These are phyloP conservation scores for Latheticus oryzae DNA, from an alignment of 2,888 invertebrate species.

Conservation along the genomic window DNA sequence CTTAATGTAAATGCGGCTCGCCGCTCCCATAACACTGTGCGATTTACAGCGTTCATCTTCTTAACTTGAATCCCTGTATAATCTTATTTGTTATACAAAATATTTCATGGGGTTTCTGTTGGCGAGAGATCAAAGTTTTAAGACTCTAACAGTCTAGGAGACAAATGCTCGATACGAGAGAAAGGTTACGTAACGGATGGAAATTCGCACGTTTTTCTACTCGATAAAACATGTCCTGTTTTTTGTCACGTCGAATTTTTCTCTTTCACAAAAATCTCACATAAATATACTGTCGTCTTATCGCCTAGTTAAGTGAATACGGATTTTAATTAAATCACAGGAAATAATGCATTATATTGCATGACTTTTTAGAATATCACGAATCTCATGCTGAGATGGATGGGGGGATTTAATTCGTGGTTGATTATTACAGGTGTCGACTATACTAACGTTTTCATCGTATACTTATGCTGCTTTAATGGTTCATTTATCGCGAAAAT, in stretches of 20 bases:
- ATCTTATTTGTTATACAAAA: slow-evolving; percentile 32
- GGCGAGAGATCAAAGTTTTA: slow-evolving; percentile 32
- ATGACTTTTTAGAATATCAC: slow-evolving; percentile 22
- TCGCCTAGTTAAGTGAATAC: slow-evolving; percentile 19
- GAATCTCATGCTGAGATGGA: slow-evolving; percentile 19
- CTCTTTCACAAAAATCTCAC: background rate
- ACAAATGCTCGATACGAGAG: slow-evolving; percentile 23
- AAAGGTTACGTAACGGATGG: slow-evolving; percentile 15
- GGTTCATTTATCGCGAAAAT: background rate
- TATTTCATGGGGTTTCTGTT: slow-evolving; percentile 26
- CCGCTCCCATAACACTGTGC: slow-evolving; percentile 16
- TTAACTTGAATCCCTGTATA: slow-evolving; percentile 31
- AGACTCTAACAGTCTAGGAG: slow-evolving; percentile 15
- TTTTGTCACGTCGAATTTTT: background rate
- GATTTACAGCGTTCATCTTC: slow-evolving; percentile 31
- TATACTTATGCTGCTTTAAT: slow-evolving; percentile 2
- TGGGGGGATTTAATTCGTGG: slow-evolving; percentile 23
- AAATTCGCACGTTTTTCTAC: slow-evolving; percentile 6
- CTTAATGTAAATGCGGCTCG: slow-evolving; percentile 27
- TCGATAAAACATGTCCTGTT: slow-evolving; percentile 7
- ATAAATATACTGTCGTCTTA: slow-evolving; percentile 7
- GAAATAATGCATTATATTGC: slow-evolving; percentile 29
- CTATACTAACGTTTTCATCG: slow-evolving; percentile 25
- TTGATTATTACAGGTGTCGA: slow-evolving; percentile 26
- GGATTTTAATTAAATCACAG: slow-evolving; percentile 19